Percentiles rank a stretch among this genome's conserved stretches.
phyloP scores from a whole-genome alignment of 2,113 vertebrate genomes.

The Prionailurus viverrinus region DNA sequence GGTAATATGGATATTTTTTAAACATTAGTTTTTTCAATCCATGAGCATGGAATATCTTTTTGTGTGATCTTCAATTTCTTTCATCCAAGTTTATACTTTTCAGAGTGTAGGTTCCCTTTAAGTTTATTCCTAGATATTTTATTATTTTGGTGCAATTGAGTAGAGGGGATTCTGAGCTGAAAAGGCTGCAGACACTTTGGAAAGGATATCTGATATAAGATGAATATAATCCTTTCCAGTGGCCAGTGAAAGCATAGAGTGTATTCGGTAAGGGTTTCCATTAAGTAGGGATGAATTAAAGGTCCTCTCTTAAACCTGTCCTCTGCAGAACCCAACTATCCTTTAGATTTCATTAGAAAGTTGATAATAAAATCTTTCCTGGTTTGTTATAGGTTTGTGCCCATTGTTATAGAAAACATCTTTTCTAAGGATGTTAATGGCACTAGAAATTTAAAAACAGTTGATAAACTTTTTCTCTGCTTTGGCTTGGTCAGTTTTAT shows the following conservation, averaged over 20 bases:
- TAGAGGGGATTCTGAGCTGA: not conserved
- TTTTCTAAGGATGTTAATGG: not conserved
- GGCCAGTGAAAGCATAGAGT: not conserved
- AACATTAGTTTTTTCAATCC: not conserved
- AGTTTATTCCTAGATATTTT: not conserved
- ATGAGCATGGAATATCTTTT: not conserved
- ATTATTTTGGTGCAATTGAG: not conserved
- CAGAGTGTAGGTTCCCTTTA: not conserved
- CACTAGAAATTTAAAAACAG: not conserved
- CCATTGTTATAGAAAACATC: not conserved
- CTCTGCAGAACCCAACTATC: not conserved
- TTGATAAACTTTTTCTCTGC: not conserved
- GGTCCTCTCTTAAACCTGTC: not conserved
- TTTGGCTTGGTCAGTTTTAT: not conserved
- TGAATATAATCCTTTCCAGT: not conserved
- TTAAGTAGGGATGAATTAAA: not conserved
- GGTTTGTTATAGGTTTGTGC: not conserved
- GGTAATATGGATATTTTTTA: not conserved
- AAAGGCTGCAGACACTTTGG: not conserved
- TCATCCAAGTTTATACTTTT: not conserved
- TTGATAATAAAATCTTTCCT: not conserved
- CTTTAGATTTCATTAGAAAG: not conserved
- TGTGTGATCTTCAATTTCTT: not conserved
- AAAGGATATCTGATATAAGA: not conserved
- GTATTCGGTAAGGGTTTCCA: not conserved